Evolutionary conservation across 2,888 invertebrate species (phyloP).

Genomic region (Eupithecia exiguata): DNA sequence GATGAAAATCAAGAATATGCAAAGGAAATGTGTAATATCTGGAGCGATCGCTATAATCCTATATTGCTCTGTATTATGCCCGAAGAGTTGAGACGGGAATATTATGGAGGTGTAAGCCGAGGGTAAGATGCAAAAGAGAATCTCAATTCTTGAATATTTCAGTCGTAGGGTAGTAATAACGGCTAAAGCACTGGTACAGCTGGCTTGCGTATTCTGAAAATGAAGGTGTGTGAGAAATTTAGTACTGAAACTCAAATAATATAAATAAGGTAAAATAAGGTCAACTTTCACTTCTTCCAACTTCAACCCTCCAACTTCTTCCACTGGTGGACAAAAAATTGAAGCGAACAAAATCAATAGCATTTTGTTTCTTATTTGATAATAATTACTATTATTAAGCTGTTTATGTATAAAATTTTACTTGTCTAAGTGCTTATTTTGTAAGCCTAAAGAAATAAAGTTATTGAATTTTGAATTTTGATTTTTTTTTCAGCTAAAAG

Average conservation of each 20-base stretch:
- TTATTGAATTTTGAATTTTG: no score
- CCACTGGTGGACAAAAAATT: no score
- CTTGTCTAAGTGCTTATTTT: no score
- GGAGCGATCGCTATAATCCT: conserved; percentile 36
- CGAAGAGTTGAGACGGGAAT: conserved; percentile 31
- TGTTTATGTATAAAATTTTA: no score
- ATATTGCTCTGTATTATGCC: conserved; percentile 37
- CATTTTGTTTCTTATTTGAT: no score
- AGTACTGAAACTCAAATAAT: not conserved
- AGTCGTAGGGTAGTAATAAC: conserved; percentile 18
- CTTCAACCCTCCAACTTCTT: no score
- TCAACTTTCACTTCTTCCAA: no score
- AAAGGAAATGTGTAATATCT: conserved; percentile 36
- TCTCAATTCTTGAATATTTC: conserved; percentile 36
- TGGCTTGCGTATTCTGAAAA: conserved; percentile 3
- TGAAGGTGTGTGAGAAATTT: conserved; percentile 4
- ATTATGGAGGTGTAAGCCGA: conserved; percentile 37
- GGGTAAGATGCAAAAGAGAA: conserved; percentile 32
- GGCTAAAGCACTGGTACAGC: conserved; percentile 13
- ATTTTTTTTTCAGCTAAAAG: no score
- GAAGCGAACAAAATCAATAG: no score
- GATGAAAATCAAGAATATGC: conserved; percentile 36
- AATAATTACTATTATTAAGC: no score
- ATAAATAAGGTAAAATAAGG: no score
- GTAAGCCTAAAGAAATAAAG: no score